phyloP scores from a whole-genome alignment of 1,140 invertebrate genomes.

The Pogonomyrmex barbatus region DNA sequence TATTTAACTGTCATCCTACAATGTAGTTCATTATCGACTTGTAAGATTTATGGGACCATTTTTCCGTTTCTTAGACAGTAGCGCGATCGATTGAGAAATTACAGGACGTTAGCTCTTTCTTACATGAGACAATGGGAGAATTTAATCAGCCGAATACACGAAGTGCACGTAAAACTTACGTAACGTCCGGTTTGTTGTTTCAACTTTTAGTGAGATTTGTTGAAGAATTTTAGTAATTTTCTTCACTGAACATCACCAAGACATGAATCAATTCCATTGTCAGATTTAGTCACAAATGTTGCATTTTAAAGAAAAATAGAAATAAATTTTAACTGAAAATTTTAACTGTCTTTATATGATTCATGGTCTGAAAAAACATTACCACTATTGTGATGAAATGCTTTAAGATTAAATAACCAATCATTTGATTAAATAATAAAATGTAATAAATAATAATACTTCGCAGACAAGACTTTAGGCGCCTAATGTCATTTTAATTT shows the following conservation, averaged over 20 bases:
- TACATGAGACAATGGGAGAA: conserved; percentile 43
- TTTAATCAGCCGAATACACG: conserved; percentile 53
- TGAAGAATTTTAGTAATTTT: conserved; percentile 26
- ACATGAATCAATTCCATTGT: conserved; percentile 24
- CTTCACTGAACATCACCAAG: neutral
- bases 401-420: neutral
- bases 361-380: conserved; percentile 6
- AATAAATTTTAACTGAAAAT: conserved; percentile 12
- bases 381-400: neutral
- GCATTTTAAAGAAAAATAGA: conserved; percentile 16
- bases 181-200: conserved; percentile 29
- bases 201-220: conserved; percentile 35
- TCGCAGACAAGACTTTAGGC: too few species aligned
- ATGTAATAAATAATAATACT: too few species aligned
- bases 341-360: neutral
- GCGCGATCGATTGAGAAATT: conserved; percentile 21
- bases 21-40: neutral
- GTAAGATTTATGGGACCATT: neutral
- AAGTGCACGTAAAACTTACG: conserved; percentile 38
- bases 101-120: conserved; percentile 48
- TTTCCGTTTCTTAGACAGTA: neutral
- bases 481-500: too few species aligned
- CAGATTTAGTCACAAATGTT: conserved; percentile 18
- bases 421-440: neutral
- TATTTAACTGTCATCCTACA: neutral